phyloP scores from a whole-genome alignment of 2,888 invertebrate genomes.

The Megastigmus dorsalis region DNA sequence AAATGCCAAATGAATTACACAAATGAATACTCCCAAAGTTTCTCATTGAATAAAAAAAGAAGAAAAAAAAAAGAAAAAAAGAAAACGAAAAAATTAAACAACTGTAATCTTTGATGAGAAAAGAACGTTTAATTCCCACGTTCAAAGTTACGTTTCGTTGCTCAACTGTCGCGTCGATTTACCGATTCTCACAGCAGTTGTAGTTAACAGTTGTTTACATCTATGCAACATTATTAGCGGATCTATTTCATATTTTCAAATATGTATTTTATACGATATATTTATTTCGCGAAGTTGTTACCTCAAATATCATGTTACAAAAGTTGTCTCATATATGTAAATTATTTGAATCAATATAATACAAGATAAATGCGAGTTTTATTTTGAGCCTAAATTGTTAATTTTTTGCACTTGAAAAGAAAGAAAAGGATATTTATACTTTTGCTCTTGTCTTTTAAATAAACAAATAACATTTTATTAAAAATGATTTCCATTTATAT shows the following conservation, averaged over 20 bases:
- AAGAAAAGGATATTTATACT: neutral
- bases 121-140: constrained; percentile 26
- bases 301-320: constrained; percentile 47
- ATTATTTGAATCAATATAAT: constrained; percentile 48
- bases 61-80: constrained; percentile 1
- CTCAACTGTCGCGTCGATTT: constrained; percentile 38
- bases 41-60: constrained; percentile 21
- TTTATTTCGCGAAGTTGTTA: constrained; percentile 54
- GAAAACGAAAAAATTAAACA: constrained; percentile 5
- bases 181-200: constrained; percentile 28
- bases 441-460: constrained; percentile 17
- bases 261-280: constrained; percentile 55
- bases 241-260: constrained; percentile 54
- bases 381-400: constrained; percentile 31
- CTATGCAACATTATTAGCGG: constrained; percentile 38
- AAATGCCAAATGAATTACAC: constrained; percentile 54
- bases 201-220: constrained; percentile 41
- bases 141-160: constrained; percentile 42
- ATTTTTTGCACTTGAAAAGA: constrained; percentile 3
- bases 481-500: constrained; percentile 16
- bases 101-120: constrained; percentile 19
- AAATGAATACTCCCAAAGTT: constrained; percentile 34
- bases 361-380: constrained; percentile 39
- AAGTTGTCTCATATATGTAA: constrained; percentile 49
- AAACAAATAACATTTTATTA: constrained; percentile 18